Evolutionary conservation across 1,140 invertebrate species (phyloP).

Genomic region (Leptopilina clavipes): DNA sequence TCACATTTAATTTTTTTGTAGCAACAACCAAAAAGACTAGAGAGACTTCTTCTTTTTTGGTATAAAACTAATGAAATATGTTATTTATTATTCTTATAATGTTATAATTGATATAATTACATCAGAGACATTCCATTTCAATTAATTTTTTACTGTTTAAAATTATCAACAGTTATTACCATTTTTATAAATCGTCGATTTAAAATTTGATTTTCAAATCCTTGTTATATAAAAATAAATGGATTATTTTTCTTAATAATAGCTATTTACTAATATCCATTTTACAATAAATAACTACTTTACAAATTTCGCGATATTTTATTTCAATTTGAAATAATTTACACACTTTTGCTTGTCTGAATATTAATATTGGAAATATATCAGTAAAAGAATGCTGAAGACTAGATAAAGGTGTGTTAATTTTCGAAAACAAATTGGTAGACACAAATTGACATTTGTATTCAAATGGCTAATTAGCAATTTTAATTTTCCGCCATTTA

Average conservation of each 20-base stretch:
- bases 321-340: no score
- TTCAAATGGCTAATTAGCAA: constrained; percentile 23
- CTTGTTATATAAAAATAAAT: no score
- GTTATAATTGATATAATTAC: background rate
- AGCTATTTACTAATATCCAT: no score
- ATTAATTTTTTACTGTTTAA: background rate
- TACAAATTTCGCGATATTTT: no score
- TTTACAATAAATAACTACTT: no score
- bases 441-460: constrained; percentile 6
- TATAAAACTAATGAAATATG: no score
- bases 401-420: background rate
- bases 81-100: background rate
- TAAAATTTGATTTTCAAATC: no score
- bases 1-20: background rate
- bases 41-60: no score
- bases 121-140: background rate
- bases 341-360: no score
- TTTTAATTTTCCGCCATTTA: constrained; percentile 9
- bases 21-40: background rate
- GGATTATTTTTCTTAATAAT: no score
- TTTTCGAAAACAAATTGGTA: background rate
- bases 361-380: background rate
- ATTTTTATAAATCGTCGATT: no score
- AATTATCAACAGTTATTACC: no score
- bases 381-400: background rate